phyloP scores from a whole-genome alignment of 2,888 invertebrate species.

The Halictus ligatus region DNA sequence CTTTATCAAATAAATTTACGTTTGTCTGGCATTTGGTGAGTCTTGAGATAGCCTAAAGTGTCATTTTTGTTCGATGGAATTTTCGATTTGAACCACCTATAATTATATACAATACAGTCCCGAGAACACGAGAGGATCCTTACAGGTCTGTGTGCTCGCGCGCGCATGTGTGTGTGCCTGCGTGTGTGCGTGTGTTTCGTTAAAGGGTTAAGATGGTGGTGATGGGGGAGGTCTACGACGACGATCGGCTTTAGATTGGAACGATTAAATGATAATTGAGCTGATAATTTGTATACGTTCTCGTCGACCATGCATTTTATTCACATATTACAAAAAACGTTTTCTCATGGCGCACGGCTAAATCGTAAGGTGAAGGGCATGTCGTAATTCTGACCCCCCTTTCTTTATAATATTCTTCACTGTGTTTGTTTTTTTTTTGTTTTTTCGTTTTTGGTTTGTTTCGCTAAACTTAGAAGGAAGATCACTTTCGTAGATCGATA shows the following conservation, averaged over 20 bases:
- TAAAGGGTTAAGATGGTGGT: conserved; percentile 2
- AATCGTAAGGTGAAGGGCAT: conserved; percentile 69
- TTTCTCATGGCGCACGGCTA: conserved; percentile 78
- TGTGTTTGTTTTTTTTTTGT: neutral
- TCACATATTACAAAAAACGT: conserved; percentile 82
- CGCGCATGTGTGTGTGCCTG: neutral
- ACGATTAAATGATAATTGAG: conserved; percentile 55
- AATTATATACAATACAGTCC: neutral
- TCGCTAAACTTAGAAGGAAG: conserved; percentile 19
- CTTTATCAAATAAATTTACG: neutral
- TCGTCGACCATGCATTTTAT: conserved; percentile 81
- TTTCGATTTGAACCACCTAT: conserved; percentile 6
- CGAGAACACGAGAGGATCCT: conserved; percentile 4
- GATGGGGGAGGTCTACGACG: conserved; percentile 15
- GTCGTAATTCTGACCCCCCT: conserved; percentile 74
- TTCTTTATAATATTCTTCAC: conserved; percentile 24
- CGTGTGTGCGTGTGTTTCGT: conserved; percentile 24
- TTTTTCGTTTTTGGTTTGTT: neutral
- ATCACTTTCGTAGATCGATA: conserved; percentile 27
- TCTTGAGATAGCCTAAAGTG: conserved; percentile 32
- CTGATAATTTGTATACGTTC: conserved; percentile 59
- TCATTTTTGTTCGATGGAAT: conserved; percentile 12
- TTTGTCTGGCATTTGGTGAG: conserved; percentile 39
- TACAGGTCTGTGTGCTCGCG: neutral
- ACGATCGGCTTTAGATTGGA: conserved; percentile 19